Conservation (phyloP, 1,140 invertebrate species). For the Agrypnia vestita region DNA sequence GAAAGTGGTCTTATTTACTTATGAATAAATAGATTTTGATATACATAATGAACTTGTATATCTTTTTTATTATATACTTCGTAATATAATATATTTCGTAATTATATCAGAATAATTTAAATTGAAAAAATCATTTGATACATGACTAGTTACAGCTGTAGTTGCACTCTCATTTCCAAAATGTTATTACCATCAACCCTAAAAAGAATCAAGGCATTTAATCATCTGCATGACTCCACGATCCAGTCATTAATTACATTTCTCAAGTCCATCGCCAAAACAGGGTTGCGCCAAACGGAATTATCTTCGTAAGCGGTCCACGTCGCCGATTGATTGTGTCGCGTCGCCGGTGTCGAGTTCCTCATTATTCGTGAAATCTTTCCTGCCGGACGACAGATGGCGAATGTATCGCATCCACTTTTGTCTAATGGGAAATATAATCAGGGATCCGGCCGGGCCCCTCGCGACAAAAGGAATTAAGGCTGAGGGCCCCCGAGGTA, state of each 20-base stretch:
- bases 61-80: too few relatives aligned
- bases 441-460: slow-evolving; percentile 31
- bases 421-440: slow-evolving; percentile 44
- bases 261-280: background rate
- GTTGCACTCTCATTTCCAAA: too few relatives aligned
- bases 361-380: slow-evolving; percentile 44
- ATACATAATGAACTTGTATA: too few relatives aligned
- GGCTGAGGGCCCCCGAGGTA: slow-evolving; percentile 23
- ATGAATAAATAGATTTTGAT: too few relatives aligned
- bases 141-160: too few relatives aligned
- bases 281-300: slow-evolving; percentile 16
- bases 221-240: background rate
- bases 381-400: slow-evolving; percentile 32
- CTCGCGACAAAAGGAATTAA: slow-evolving; percentile 43
- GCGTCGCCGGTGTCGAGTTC: slow-evolving; percentile 7
- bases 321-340: slow-evolving; percentile 3
- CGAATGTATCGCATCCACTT: slow-evolving; percentile 8
- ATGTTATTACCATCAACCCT: too few relatives aligned
- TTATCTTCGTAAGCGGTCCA: background rate
- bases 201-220: background rate
- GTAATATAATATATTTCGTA: too few relatives aligned
- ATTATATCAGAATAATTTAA: too few relatives aligned
- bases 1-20: too few relatives aligned
- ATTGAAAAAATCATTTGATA: too few relatives aligned
- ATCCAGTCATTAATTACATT: background rate